Evolutionary conservation across 2,888 invertebrate genomes (phyloP), one percentile per base, ranked within the genome.

Genomic region (Prosapia bicincta): DNA sequence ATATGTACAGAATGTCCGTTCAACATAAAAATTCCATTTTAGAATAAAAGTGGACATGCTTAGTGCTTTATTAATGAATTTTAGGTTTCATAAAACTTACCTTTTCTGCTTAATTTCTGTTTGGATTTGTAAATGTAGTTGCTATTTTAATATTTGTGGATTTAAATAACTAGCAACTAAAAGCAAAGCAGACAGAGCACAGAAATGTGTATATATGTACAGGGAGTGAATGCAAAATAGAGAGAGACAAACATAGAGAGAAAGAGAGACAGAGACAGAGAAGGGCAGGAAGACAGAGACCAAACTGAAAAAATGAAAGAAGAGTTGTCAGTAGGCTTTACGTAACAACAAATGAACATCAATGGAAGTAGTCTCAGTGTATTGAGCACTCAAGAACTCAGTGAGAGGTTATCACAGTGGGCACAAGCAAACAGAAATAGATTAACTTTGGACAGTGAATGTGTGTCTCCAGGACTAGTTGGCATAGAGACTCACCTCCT

Each of bases 401-500:
- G 69, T 20, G 28, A 23, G 30, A n/a, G 69, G n/a, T 69, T 69
- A 26, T 32, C 28, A 10, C 38, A 30, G 69, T 30, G n/a, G 23
- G 26, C 20, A 20, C 54, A 54, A 54, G 54, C 54, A 54, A 54
- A 54, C n/a, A 54, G 54, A 54, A 54, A 54, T 54, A n/a, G n/a
- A n/a, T 54, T 20, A 54, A 54, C 7, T 54, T 24, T 13, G 20
- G 68, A 26, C 6, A 30, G 30, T 26, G 26, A 20, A 9, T 30
- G 26, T 68, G 26, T 25, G 20, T 25, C 28, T 26, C 26, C 28
- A 30, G 2, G 67, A 67, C 67, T 67, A 67, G 28, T 67, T 25
- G 26, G 67, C 26, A 25, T 28, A 67, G 67, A 67, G 28, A 67
- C 28, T 80, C 78, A 80, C 79, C 79, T 79, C 80, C 79, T 73